These are phyloP conservation scores for Liodrosophila aerea DNA, from an alignment of 2,888 invertebrate species.

Conservation along the genomic window DNA sequence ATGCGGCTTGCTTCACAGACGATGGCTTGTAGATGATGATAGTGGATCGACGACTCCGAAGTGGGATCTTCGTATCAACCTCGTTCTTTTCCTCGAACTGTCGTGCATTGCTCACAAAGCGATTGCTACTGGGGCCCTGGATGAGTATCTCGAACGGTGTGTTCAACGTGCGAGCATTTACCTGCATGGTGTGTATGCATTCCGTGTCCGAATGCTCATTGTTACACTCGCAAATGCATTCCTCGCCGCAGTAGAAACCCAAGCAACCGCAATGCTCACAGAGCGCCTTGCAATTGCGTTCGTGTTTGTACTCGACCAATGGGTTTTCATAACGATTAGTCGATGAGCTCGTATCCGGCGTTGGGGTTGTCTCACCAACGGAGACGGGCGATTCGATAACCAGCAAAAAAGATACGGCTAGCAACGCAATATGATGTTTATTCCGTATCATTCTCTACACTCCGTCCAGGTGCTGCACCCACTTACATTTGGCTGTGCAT, in stretches of 20 bases:
- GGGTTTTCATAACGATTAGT: conserved; percentile 47
- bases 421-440: conserved; percentile 20
- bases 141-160: conserved; percentile 81
- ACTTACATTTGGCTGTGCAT: conserved; percentile 41
- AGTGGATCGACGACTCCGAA: conserved; percentile 75
- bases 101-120: conserved; percentile 79
- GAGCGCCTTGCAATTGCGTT: conserved; percentile 77
- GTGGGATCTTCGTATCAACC: conserved; percentile 18
- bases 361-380: conserved; percentile 2
- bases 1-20: conserved; percentile 13
- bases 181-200: conserved; percentile 79
- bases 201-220: conserved; percentile 78
- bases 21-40: conserved; percentile 79
- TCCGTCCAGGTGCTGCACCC: conserved; percentile 28
- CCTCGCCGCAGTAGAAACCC: conserved; percentile 82
- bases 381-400: conserved; percentile 22
- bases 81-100: conserved; percentile 75
- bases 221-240: conserved; percentile 82
- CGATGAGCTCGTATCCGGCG: conserved; percentile 4
- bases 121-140: conserved; percentile 80
- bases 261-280: conserved; percentile 81
- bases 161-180: conserved; percentile 69
- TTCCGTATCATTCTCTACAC: conserved; percentile 39
- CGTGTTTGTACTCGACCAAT: conserved; percentile 71
- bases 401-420: conserved; percentile 28